Conservation (phyloP, 2,797 vertebrate species). For the Coilia nasus region DNA sequence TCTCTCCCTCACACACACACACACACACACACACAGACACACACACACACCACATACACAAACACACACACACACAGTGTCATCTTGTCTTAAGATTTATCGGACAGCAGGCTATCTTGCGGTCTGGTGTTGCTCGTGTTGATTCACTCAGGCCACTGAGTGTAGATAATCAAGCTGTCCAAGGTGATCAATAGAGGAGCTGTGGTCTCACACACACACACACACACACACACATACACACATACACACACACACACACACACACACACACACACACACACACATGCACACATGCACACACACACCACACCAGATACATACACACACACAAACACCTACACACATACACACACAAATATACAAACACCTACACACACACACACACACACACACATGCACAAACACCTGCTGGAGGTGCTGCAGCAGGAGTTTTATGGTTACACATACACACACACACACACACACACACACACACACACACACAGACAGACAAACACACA, state of each 20-base stretch:
- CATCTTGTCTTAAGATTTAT: slow-evolving; percentile 31
- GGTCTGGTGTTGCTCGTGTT: slow-evolving; percentile 45
- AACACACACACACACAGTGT: slow-evolving; percentile 7
- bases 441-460: slow-evolving; percentile 2
- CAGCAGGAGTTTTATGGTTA: no score
- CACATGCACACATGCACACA: not conserved
- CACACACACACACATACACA: not conserved
- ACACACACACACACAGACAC: slow-evolving; percentile 20
- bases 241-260: not conserved
- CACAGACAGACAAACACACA: not conserved
- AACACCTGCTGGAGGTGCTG: no score
- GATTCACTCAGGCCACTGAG: slow-evolving; percentile 66
- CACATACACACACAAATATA: not conserved
- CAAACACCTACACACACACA: not conserved
- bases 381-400: not conserved
- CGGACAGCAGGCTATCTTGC: slow-evolving; percentile 33
- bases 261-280: not conserved
- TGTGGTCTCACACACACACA: not conserved
- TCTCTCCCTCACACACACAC: no score
- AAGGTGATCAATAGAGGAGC: slow-evolving; percentile 70
- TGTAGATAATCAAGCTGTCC: slow-evolving; percentile 74
- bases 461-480: not conserved
- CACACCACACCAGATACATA: not conserved
- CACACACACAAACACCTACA: not conserved
- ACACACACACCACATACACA: not conserved